Conservation (phyloP, 2,888 invertebrate species). For the Drosophila ezoana region DNA sequence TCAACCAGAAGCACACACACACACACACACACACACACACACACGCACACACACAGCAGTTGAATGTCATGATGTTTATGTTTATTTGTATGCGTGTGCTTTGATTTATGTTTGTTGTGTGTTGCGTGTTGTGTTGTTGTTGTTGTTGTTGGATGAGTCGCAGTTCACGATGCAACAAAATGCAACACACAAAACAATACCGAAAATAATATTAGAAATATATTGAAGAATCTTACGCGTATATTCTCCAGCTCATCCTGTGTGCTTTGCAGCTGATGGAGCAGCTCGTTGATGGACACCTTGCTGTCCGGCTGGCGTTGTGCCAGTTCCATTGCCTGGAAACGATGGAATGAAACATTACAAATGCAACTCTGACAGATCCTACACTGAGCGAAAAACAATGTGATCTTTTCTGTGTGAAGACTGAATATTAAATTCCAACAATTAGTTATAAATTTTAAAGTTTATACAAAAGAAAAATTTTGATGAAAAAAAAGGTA, state of each 20-base stretch:
- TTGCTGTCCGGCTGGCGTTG: conserved; percentile 88
- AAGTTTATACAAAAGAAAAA: too few relatives aligned
- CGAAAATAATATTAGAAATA: conserved; percentile 83
- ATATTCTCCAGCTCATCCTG: conserved; percentile 95
- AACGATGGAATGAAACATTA: conserved; percentile 26
- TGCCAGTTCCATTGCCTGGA: conserved; percentile 85
- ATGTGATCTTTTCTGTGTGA: too few relatives aligned
- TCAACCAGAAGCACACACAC: conserved; percentile 25
- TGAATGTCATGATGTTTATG: conserved; percentile 16
- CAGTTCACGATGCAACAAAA: conserved; percentile 82
- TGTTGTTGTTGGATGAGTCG: conserved; percentile 34
- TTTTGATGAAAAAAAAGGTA: too few relatives aligned
- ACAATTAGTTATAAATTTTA: too few relatives aligned
- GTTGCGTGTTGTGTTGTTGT: conserved; percentile 13
- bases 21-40: conserved; percentile 18
- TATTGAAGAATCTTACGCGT: conserved; percentile 88
- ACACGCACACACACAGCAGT: conserved; percentile 8
- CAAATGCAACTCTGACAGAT: background rate
- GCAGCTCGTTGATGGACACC: conserved; percentile 92
- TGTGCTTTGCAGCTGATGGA: conserved; percentile 93
- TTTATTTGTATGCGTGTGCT: conserved; percentile 27
- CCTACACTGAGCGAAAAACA: too few relatives aligned
- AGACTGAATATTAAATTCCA: too few relatives aligned
- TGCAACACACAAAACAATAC: conserved; percentile 84
- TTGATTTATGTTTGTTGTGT: conserved; percentile 10